Evolutionary conservation across 1,140 invertebrate genomes (phyloP).

Genomic region (Nylanderia fulva): DNA sequence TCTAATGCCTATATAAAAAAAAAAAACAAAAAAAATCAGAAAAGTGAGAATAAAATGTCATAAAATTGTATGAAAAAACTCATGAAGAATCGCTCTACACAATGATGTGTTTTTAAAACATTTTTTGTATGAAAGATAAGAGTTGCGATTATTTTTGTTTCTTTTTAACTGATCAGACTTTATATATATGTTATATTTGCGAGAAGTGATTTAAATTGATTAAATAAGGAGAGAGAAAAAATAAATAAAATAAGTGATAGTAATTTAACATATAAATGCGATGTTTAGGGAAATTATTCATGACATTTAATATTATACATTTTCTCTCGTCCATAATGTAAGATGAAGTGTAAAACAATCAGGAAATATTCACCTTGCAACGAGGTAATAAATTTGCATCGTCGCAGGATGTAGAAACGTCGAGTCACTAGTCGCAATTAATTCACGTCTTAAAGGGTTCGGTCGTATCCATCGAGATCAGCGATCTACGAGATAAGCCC

Average conservation of each 20-base stretch:
- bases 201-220: not conserved
- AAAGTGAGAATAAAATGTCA: too few relatives aligned
- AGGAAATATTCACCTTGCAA: conserved; percentile 22
- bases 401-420: conserved; percentile 17
- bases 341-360: conserved; percentile 2
- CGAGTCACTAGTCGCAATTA: conserved; percentile 47
- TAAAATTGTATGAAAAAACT: too few relatives aligned
- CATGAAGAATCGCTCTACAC: too few relatives aligned
- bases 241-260: not conserved
- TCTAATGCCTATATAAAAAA: too few relatives aligned
- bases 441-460: conserved; percentile 49
- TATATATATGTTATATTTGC: not conserved
- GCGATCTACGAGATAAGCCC: conserved; percentile 40
- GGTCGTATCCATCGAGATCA: conserved; percentile 36
- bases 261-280: not conserved
- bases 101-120: too few relatives aligned
- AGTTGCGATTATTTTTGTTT: too few relatives aligned
- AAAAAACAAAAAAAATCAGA: too few relatives aligned
- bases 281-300: conserved; percentile 18
- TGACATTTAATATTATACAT: not conserved
- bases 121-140: too few relatives aligned
- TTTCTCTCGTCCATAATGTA: not conserved
- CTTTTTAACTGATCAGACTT: too few relatives aligned
- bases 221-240: not conserved
- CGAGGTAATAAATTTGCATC: conserved; percentile 53